phyloP scores from a whole-genome alignment of 2,797 vertebrate species.

The Vultur gryphus region DNA sequence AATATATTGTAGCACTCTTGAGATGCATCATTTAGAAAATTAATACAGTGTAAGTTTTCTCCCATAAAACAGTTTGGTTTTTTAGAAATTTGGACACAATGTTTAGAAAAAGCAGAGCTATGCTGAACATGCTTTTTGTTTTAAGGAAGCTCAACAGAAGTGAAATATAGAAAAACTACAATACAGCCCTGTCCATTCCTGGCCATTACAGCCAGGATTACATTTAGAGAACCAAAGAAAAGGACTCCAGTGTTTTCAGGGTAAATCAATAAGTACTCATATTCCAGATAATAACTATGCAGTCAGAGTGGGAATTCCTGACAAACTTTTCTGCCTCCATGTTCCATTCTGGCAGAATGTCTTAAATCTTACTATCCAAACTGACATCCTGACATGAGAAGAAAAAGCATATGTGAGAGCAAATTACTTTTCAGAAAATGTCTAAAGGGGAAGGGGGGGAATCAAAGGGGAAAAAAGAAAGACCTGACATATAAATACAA shows the following conservation, averaged over 20 bases:
- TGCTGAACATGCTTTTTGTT: not conserved
- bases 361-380: not conserved
- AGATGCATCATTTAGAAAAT: not conserved
- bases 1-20: not conserved
- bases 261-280: not conserved
- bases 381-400: not conserved
- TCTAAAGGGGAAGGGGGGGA: not conserved
- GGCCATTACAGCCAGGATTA: not conserved
- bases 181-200: not conserved
- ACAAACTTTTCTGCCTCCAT: not conserved
- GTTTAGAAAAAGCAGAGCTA: not conserved
- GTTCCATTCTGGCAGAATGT: not conserved
- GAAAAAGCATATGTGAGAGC: not conserved
- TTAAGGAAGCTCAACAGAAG: not conserved
- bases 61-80: not conserved
- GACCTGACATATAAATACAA: not conserved
- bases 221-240: not conserved
- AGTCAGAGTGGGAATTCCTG: not conserved
- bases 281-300: not conserved
- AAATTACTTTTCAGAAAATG: not conserved
- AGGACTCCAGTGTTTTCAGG: not conserved
- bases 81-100: not conserved
- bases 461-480: not conserved
- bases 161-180: not conserved
- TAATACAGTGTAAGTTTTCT: not conserved